Percentiles rank a stretch among this genome's conserved stretches.
Conservation (phyloP, 1,140 invertebrate species). For the Micrasema minimum region DNA sequence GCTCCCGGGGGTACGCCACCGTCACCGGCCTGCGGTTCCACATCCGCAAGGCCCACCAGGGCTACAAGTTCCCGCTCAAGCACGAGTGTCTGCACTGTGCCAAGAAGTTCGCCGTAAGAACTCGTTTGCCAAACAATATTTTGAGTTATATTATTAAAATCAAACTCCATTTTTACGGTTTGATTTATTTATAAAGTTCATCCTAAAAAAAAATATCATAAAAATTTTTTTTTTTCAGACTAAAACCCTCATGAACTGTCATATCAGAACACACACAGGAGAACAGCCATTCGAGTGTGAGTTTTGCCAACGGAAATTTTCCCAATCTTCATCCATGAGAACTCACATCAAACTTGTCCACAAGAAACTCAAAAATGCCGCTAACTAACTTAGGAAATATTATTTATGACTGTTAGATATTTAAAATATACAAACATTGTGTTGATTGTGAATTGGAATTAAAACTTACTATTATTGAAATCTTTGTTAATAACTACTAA, state of each 20-base stretch:
- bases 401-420: no score
- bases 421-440: no score
- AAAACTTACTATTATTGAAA: no score
- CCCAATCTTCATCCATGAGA: constrained; percentile 59
- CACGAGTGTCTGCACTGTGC: background rate
- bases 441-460: no score
- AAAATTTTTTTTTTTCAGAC: constrained; percentile 44
- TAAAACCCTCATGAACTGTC: constrained; percentile 68
- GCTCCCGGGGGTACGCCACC: no score
- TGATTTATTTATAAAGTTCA: no score
- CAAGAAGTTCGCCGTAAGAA: background rate
- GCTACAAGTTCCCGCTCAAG: background rate
- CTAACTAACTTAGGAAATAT: no score
- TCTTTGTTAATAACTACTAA: no score
- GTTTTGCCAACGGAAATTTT: constrained; percentile 63
- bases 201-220: no score
- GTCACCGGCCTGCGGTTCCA: background rate
- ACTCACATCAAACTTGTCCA: constrained; percentile 61
- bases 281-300: constrained; percentile 67
- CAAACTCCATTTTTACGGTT: no score
- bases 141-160: no score
- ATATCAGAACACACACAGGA: constrained; percentile 72
- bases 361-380: constrained; percentile 54
- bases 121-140: no score
- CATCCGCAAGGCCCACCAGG: background rate